Conservation (phyloP, 2,797 vertebrate genomes). For the Bucorvus abyssinicus region DNA sequence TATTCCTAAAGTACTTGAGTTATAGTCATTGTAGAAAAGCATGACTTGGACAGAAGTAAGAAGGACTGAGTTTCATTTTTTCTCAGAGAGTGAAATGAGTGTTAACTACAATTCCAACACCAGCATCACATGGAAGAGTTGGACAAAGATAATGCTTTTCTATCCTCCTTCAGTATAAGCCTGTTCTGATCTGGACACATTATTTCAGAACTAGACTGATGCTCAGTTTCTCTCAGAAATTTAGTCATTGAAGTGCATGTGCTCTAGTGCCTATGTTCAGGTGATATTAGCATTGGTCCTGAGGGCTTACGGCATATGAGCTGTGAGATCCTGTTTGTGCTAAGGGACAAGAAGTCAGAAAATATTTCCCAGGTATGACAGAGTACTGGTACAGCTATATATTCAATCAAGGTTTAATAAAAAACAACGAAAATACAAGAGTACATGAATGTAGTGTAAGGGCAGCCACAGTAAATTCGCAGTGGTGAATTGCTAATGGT, state of each 20-base stretch:
- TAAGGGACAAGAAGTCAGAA: not conserved
- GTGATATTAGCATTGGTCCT: not conserved
- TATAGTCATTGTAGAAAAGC: not conserved
- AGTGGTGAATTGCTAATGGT: not conserved
- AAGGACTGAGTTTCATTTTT: not conserved
- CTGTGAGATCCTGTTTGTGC: not conserved
- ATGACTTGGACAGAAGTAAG: not conserved
- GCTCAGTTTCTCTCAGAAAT: not conserved
- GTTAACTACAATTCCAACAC: not conserved
- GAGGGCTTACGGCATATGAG: not conserved
- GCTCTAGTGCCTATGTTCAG: not conserved
- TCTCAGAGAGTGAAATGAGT: not conserved
- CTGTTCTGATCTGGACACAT: not conserved
- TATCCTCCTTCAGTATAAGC: not conserved
- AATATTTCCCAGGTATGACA: not conserved
- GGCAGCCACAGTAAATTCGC: not conserved
- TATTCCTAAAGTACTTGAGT: not conserved
- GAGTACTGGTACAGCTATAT: not conserved
- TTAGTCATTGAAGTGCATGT: not conserved
- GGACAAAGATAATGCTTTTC: not conserved
- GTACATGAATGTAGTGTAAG: not conserved
- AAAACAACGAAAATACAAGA: not conserved
- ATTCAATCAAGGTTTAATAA: not conserved
- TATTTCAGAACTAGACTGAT: not conserved
- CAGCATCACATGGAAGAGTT: not conserved